Evolutionary conservation across 37 sponge, comb jelly and placozoan species (phyloP), one percentile per base, ranked within the genome.

Genomic region (Geodia barretti): DNA sequence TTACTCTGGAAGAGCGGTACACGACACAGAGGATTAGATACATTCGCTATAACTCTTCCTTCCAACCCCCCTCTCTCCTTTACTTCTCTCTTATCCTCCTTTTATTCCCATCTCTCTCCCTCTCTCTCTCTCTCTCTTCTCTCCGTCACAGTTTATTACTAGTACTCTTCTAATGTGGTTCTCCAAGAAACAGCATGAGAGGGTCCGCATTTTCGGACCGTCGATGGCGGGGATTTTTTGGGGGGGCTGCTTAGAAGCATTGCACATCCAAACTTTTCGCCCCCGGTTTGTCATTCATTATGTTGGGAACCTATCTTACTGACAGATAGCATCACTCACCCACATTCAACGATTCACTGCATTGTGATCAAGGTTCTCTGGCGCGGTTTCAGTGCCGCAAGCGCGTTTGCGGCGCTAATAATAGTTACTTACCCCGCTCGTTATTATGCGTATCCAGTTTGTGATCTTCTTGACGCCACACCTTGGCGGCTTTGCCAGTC

Each of bases 121-220:
- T 31, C 66, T 24, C 41, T 17, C 2, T 3, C 41, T n/a, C 24
- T 74, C 62, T 38, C 64, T 24, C 39, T 36, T 31, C 77, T 60
- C 21, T 60, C 4, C 26, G 37, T 9, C 36, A 3, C 72, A 86
- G 87, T 85, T 70, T n/a, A n/a, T 73, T 89, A 70, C 64, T 68
- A 70, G 30, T 62, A 83, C 9, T 72, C 68, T 72, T 70, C 84
- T 26, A 76, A 83, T 39, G 41, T 43, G 62, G 85, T 77, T 0
- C 73, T 96, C 30, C 73, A 69, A 42, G 97, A 96, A 60, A 94
- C 94, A n/a, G 97, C n/a, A 96, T 39, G 94, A 93, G 26, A 74
- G 94, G 70, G 82, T 84, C 41, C 30, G 90, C 3, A 76, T 89
- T 66, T 70, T 96, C 35, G 95, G 95, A n/a, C n/a, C 0, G 93